These are phyloP conservation scores for Albula glossodonta DNA, from an alignment of 2,113 vertebrate species.

Conservation along the genomic window DNA sequence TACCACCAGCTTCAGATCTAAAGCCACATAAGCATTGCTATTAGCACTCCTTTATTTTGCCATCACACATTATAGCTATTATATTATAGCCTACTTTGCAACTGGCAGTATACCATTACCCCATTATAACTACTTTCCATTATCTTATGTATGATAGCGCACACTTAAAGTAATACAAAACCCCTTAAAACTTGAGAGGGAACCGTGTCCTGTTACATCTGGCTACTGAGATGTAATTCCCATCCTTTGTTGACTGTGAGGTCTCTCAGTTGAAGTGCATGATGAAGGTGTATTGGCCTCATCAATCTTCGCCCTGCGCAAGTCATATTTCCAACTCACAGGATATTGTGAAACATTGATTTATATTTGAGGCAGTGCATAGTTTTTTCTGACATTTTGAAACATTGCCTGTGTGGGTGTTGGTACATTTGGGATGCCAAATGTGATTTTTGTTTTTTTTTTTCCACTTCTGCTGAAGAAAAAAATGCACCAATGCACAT, in stretches of 20 bases:
- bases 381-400: conserved; percentile 1
- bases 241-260: not conserved
- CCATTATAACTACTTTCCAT: not conserved
- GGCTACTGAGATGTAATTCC: not conserved
- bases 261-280: not conserved
- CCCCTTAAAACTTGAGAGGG: not conserved
- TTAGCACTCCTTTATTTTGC: not conserved
- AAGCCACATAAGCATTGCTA: not conserved
- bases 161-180: not conserved
- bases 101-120: not conserved
- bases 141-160: not conserved
- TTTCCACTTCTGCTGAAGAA: too few species aligned
- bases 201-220: not conserved
- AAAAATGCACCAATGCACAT: not conserved
- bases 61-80: not conserved
- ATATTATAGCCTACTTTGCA: not conserved
- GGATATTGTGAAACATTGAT: not conserved
- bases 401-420: conserved; percentile 6
- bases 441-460: not conserved
- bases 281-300: conserved; percentile 8
- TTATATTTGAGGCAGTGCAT: conserved; percentile 1
- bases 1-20: not conserved
- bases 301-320: not conserved
- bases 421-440: not conserved
- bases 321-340: not conserved